Evolutionary conservation across 2,888 invertebrate species (phyloP).

Genomic region (Hirtodrosophila alboralis): DNA sequence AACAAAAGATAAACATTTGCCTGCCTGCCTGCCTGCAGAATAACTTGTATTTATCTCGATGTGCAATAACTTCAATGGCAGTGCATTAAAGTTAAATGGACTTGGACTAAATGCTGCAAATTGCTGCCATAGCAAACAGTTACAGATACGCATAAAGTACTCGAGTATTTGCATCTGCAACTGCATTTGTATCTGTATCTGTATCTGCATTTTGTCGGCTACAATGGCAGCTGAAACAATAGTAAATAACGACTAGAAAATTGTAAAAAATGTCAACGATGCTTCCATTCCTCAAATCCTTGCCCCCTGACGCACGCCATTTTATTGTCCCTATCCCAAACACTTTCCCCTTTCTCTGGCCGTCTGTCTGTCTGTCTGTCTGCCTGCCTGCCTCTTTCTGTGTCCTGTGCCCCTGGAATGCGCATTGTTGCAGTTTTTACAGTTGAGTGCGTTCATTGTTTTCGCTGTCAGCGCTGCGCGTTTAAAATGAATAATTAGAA

Average conservation of each 20-base stretch:
- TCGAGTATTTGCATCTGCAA: constrained; percentile 20
- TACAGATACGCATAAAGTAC: background rate
- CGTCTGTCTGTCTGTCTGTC: constrained; percentile 6
- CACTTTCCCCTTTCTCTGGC: background rate
- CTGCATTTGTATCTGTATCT: constrained; percentile 12
- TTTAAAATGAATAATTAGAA: constrained; percentile 75
- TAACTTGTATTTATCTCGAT: constrained; percentile 12
- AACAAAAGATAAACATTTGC: constrained; percentile 37
- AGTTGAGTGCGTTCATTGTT: constrained; percentile 74
- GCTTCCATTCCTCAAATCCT: constrained; percentile 66
- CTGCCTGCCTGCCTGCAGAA: constrained; percentile 11
- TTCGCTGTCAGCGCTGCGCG: constrained; percentile 71
- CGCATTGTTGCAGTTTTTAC: constrained; percentile 72
- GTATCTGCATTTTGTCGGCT: constrained; percentile 22
- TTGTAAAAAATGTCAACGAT: constrained; percentile 75
- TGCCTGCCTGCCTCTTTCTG: constrained; percentile 10
- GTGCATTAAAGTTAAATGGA: constrained; percentile 70
- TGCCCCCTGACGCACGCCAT: constrained; percentile 49
- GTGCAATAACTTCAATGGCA: constrained; percentile 44
- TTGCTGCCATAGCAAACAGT: constrained; percentile 60
- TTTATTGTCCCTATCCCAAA: constrained; percentile 33
- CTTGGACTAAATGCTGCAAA: constrained; percentile 67
- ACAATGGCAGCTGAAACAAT: constrained; percentile 63
- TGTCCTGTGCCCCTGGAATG: constrained; percentile 58
- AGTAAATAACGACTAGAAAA: constrained; percentile 76